Evolutionary conservation across 2,888 invertebrate genomes (phyloP).

Genomic region (Neria commutata): DNA sequence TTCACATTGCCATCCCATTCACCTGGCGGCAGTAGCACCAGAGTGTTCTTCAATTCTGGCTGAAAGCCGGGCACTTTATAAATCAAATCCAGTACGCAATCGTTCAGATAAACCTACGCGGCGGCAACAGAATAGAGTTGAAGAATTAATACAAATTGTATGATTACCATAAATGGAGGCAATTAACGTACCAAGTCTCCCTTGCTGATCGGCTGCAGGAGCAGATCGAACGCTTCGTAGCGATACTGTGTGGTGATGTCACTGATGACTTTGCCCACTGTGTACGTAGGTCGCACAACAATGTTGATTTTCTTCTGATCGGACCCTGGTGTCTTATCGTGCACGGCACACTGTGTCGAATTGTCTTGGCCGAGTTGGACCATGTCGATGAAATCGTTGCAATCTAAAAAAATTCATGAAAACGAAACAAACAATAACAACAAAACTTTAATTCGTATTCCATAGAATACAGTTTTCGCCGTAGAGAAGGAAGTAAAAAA

Average conservation of each 20-base stretch:
- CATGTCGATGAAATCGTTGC: not conserved
- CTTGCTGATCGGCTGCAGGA: slow-evolving; percentile 52
- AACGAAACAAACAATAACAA: not conserved
- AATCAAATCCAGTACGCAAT: slow-evolving; percentile 42
- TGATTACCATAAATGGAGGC: not conserved
- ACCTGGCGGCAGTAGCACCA: slow-evolving; percentile 50
- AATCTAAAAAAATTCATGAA: not conserved
- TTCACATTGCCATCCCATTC: slow-evolving; percentile 53
- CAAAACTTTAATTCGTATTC: not conserved
- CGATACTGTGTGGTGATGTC: slow-evolving; percentile 56
- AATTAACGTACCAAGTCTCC: slow-evolving; percentile 45
- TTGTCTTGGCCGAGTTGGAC: slow-evolving; percentile 36
- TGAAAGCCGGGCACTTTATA: slow-evolving; percentile 54
- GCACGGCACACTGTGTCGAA: slow-evolving; percentile 55
- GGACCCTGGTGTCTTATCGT: slow-evolving; percentile 58
- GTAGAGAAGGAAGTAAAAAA: too few relatives aligned
- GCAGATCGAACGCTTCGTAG: slow-evolving; percentile 55
- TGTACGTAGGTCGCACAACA: slow-evolving; percentile 54
- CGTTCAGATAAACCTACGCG: slow-evolving; percentile 53
- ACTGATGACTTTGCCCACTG: slow-evolving; percentile 54
- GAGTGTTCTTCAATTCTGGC: slow-evolving; percentile 48
- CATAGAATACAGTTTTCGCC: too few relatives aligned
- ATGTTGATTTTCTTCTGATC: slow-evolving; percentile 58
- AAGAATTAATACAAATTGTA: not conserved
- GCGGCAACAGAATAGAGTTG: not conserved